phyloP scores from a whole-genome alignment of 1,140 invertebrate species.

The Platorchestia sp. region DNA sequence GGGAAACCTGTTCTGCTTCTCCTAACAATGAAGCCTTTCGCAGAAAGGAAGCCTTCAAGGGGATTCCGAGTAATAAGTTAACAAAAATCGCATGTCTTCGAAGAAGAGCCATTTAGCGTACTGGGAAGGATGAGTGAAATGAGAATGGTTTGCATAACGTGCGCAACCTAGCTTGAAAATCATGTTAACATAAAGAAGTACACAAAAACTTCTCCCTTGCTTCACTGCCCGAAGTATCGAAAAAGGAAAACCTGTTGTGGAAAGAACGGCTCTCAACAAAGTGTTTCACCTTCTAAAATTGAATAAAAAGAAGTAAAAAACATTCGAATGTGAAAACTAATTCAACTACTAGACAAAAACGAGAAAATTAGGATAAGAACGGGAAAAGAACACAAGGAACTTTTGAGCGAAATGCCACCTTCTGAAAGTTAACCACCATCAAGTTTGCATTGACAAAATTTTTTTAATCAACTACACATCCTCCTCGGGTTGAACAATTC shows the following conservation, averaged over 20 bases:
- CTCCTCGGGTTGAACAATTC: background rate
- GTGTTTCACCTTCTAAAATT: no score
- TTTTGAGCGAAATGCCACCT: background rate
- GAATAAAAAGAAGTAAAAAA: background rate
- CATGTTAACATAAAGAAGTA: no score
- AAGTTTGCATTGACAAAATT: background rate
- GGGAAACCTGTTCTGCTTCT: background rate
- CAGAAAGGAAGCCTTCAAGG: background rate
- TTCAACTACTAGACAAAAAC: background rate
- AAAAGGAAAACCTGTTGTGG: no score
- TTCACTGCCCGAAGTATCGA: no score
- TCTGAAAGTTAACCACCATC: background rate
- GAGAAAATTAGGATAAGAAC: background rate
- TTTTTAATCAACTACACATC: background rate
- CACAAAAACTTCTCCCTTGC: no score
- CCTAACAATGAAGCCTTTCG: background rate
- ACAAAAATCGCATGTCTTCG: background rate
- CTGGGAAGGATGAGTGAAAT: background rate
- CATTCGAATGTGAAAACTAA: background rate
- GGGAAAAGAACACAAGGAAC: background rate
- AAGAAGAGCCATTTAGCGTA: background rate
- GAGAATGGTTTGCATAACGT: background rate
- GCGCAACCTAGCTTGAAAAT: no score
- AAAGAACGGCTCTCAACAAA: no score
- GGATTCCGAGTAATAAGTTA: background rate